Conservation (phyloP, 2,888 invertebrate species). For the Polia nebulosa region DNA sequence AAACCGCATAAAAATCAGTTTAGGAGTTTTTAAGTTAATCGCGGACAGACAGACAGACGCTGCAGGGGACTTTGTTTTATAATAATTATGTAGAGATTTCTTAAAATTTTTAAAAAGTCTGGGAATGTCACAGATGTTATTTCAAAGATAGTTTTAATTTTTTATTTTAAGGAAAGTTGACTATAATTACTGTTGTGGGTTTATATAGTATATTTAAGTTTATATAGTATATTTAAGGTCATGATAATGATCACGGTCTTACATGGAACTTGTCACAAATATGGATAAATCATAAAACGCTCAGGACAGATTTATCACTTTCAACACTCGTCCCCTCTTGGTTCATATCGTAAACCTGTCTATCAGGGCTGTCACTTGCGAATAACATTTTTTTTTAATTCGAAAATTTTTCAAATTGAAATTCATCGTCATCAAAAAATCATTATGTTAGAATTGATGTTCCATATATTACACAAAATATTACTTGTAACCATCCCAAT, state of each 20-base stretch:
- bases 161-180: constrained; percentile 3
- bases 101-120: not conserved
- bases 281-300: constrained; percentile 59
- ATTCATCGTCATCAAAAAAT: not conserved
- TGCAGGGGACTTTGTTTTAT: no score
- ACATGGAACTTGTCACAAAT: constrained; percentile 48
- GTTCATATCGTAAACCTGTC: constrained; percentile 49
- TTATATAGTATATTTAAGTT: no score
- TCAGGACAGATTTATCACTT: constrained; percentile 60
- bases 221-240: no score
- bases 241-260: constrained; percentile 8
- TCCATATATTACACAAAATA: not conserved
- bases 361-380: constrained; percentile 37
- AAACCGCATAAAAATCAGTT: no score
- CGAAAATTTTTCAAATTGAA: not conserved
- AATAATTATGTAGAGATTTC: no score
- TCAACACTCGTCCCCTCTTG: constrained; percentile 41
- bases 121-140: not conserved
- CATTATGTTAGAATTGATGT: not conserved
- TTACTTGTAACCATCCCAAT: not conserved
- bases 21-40: no score
- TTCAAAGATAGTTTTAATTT: constrained; percentile 5
- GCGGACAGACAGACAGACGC: no score
- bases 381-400: not conserved
- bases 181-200: no score